phyloP scores from a whole-genome alignment of 2,797 vertebrate genomes.

The Phoeniculus purpureus region DNA sequence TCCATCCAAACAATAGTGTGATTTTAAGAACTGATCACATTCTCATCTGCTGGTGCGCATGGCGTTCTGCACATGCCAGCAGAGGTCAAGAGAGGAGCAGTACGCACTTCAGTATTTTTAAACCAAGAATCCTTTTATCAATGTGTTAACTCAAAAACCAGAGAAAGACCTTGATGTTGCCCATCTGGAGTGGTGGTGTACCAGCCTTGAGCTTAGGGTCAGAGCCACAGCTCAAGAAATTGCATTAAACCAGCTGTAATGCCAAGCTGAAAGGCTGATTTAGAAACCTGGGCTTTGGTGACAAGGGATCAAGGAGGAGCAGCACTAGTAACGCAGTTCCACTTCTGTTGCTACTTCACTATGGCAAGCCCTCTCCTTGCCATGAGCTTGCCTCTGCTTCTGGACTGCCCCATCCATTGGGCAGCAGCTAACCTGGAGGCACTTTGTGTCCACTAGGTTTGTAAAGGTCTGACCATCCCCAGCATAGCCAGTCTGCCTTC shows the following conservation, averaged over 20 bases:
- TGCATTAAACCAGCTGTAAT: not conserved
- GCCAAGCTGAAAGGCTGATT: not conserved
- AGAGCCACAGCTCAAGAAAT: not conserved
- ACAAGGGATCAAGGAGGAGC: not conserved
- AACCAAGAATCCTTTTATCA: not conserved
- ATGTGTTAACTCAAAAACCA: not conserved
- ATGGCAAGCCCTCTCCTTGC: accelerated
- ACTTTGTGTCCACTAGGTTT: accelerated
- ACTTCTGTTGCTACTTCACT: not conserved
- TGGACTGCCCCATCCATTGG: not conserved
- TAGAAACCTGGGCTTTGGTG: not conserved
- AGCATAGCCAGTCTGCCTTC: accelerated
- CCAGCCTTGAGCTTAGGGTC: not conserved
- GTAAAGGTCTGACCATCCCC: too few relatives aligned
- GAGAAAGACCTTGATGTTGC: not conserved
- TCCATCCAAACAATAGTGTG: not conserved
- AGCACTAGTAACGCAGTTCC: not conserved
- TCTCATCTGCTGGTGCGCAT: not conserved
- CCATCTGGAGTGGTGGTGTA: not conserved
- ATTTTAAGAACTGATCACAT: not conserved
- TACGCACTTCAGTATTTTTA: not conserved
- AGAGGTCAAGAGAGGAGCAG: not conserved
- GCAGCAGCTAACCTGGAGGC: not conserved
- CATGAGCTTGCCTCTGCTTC: not conserved
- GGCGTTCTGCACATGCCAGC: not conserved